Evolutionary conservation across 2,888 invertebrate species (phyloP).

Genomic region (Orchesella flavescens): DNA sequence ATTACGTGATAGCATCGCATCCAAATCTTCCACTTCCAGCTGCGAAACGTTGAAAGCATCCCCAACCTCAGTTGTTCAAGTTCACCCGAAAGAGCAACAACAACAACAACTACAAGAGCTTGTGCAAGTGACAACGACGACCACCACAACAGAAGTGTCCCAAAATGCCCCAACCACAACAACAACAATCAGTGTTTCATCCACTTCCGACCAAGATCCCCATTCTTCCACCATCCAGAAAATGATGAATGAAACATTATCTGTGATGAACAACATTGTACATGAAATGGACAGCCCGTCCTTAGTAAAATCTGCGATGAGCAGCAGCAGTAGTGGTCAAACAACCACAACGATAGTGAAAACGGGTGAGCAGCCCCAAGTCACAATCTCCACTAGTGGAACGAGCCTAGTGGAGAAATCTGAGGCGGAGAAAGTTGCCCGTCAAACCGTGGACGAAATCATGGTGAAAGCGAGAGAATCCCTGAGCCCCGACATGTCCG

Average conservation of each 20-base stretch:
- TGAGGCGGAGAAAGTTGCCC: conserved; percentile 67
- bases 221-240: conserved; percentile 62
- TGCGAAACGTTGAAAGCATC: conserved; percentile 69
- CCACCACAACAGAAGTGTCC: not conserved
- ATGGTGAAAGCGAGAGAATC: conserved; percentile 57
- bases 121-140: conserved; percentile 24
- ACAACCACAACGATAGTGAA: not conserved
- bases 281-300: conserved; percentile 66
- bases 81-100: conserved; percentile 56
- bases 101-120: conserved; percentile 25
- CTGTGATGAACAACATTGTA: conserved; percentile 69
- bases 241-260: conserved; percentile 69
- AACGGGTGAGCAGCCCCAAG: not conserved
- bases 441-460: conserved; percentile 68
- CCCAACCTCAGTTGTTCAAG: conserved; percentile 68
- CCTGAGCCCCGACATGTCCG: conserved; percentile 38
- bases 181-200: conserved; percentile 26
- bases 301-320: conserved; percentile 52
- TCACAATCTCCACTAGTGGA: conserved; percentile 58
- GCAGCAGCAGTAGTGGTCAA: not conserved
- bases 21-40: conserved; percentile 67
- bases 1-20: conserved; percentile 43
- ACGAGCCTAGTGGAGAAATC: conserved; percentile 42
- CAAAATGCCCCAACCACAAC: conserved; percentile 35
- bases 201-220: conserved; percentile 7